Evolutionary conservation across 1,140 invertebrate genomes (phyloP).

Genomic region (Caenorhabditis briggsae): DNA sequence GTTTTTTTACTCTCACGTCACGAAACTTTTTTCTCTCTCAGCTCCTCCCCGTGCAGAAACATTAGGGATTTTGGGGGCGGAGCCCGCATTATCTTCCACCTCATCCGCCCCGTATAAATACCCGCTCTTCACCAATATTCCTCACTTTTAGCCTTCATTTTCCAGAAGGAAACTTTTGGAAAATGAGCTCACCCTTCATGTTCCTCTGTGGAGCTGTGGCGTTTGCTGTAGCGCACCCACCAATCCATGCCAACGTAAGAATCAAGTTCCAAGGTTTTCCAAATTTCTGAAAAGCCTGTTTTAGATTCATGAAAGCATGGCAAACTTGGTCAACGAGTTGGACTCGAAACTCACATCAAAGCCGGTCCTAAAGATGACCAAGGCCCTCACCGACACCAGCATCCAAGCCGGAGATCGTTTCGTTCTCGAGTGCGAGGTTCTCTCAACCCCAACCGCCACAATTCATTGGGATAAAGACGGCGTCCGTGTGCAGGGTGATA

Average conservation of each 20-base stretch:
- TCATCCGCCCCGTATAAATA: neutral
- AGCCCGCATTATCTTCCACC: no score
- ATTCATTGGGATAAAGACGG: slow-evolving; percentile 38
- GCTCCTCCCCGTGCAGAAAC: no score
- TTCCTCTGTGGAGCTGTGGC: neutral
- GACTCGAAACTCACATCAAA: neutral
- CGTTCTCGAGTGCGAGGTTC: neutral
- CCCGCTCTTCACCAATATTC: neutral
- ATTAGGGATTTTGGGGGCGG: no score
- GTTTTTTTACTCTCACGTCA: no score
- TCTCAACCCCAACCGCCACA: neutral
- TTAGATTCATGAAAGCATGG: neutral
- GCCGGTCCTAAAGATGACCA: neutral
- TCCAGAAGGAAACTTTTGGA: neutral
- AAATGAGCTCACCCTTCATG: neutral
- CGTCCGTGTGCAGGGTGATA: neutral
- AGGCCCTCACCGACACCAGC: neutral
- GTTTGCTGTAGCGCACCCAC: neutral
- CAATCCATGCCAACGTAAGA: neutral
- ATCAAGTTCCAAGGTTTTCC: neutral
- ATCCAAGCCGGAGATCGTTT: neutral
- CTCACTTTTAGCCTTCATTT: neutral
- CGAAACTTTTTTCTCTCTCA: no score
- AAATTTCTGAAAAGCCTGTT: neutral
- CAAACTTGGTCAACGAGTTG: neutral